Evolutionary conservation across 1,140 invertebrate species (phyloP).

Genomic region (Cotesia glomerata): DNA sequence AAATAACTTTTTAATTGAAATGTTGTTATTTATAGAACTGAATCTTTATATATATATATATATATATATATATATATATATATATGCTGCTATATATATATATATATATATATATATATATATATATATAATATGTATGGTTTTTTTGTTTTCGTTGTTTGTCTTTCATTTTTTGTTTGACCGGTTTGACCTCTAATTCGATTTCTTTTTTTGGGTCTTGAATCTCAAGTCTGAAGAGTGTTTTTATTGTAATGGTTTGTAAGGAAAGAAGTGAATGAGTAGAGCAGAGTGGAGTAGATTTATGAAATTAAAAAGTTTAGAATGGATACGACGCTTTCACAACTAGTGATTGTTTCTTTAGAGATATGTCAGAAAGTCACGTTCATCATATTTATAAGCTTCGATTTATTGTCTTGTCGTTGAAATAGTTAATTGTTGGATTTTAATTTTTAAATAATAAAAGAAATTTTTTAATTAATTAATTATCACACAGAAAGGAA

Average conservation of each 20-base stretch:
- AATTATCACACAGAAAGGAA: no score
- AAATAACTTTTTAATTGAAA: no score
- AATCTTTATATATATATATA: no score
- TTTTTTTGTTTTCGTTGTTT: no score
- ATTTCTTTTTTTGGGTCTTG: background rate
- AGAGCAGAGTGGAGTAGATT: background rate
- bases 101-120: no score
- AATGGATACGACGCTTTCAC: constrained; percentile 43
- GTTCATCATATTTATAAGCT: constrained; percentile 42
- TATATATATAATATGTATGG: no score
- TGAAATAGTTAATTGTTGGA: background rate
- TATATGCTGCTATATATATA: no score
- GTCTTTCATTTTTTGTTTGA: no score
- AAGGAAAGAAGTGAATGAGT: background rate
- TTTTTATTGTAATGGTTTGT: background rate
- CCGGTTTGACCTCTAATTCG: no score
- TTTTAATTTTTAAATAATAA: background rate
- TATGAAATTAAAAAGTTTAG: background rate
- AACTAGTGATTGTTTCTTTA: constrained; percentile 43
- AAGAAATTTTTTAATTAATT: background rate
- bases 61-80: no score
- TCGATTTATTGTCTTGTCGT: constrained; percentile 15
- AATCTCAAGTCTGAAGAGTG: no score
- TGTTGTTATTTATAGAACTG: no score
- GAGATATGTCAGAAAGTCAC: constrained; percentile 44